phyloP scores from a whole-genome alignment of 1,140 invertebrate species.

The Tetramorium parvispinum region DNA sequence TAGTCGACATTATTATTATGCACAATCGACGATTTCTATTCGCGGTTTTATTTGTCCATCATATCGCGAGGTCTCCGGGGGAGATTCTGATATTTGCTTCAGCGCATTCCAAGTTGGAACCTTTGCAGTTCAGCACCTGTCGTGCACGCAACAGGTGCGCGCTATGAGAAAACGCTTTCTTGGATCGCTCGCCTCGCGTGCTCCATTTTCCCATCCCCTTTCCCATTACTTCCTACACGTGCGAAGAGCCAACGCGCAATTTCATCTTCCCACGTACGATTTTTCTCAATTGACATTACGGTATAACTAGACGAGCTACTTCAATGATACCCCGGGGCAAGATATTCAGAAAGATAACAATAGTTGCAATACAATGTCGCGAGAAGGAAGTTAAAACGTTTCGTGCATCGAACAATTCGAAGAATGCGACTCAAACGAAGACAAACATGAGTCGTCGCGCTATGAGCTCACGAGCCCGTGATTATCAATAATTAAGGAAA shows the following conservation, averaged over 20 bases:
- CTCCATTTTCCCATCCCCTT: constrained; percentile 42
- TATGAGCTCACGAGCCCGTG: constrained; percentile 30
- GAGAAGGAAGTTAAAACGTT: background rate
- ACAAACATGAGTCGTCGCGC: constrained; percentile 21
- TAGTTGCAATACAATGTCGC: background rate
- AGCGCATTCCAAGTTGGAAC: background rate
- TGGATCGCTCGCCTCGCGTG: constrained; percentile 22
- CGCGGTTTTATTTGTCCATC: background rate
- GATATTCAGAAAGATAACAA: background rate
- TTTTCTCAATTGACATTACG: constrained; percentile 30
- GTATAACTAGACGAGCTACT: constrained; percentile 1
- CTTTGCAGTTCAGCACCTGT: constrained; percentile 32
- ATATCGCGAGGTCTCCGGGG: background rate
- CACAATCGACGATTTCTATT: background rate
- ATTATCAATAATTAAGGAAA: constrained; percentile 56
- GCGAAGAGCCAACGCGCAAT: constrained; percentile 1
- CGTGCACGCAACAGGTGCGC: constrained; percentile 47
- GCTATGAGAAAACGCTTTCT: constrained; percentile 56
- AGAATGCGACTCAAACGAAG: constrained; percentile 20
- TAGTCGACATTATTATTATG: background rate
- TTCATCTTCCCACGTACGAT: constrained; percentile 36
- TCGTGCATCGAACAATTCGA: background rate
- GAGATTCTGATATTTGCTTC: constrained; percentile 4
- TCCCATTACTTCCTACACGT: background rate
- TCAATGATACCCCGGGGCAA: background rate